These are phyloP conservation scores for Geothlypis trichas DNA, from an alignment of 2,113 vertebrate genomes.

Conservation along the genomic window DNA sequence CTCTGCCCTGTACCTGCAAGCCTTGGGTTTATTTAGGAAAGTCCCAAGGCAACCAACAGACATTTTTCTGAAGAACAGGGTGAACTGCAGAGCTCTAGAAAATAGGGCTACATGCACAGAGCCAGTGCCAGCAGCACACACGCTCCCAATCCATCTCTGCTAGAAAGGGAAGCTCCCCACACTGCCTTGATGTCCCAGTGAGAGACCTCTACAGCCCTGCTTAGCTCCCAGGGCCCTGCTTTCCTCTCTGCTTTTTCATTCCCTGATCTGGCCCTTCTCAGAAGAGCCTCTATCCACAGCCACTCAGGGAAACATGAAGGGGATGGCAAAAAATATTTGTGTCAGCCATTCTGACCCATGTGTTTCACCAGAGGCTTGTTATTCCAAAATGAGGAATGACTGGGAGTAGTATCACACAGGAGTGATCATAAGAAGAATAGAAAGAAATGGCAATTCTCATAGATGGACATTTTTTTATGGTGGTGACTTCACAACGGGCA, in stretches of 20 bases:
- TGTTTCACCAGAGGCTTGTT: neutral
- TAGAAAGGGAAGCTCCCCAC: neutral
- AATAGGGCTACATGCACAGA: neutral
- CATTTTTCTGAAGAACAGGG: neutral
- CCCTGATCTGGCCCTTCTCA: neutral
- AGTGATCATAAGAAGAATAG: neutral
- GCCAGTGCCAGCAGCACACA: neutral
- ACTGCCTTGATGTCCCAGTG: too few relatives aligned
- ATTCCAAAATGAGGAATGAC: neutral
- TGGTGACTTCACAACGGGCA: neutral
- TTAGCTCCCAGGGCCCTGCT: neutral
- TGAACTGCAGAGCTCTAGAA: neutral
- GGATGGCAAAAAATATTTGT: neutral
- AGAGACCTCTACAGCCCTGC: neutral
- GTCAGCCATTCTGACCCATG: neutral
- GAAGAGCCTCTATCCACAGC: neutral
- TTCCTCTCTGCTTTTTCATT: neutral
- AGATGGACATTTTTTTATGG: neutral
- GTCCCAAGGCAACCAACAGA: neutral
- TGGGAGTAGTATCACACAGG: neutral
- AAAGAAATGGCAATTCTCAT: neutral
- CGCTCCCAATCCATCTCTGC: neutral
- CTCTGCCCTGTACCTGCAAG: neutral
- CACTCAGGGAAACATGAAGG: neutral
- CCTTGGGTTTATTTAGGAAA: neutral